Evolutionary conservation across 1,140 invertebrate genomes (phyloP).

Genomic region (Trachelipus rathkii): DNA sequence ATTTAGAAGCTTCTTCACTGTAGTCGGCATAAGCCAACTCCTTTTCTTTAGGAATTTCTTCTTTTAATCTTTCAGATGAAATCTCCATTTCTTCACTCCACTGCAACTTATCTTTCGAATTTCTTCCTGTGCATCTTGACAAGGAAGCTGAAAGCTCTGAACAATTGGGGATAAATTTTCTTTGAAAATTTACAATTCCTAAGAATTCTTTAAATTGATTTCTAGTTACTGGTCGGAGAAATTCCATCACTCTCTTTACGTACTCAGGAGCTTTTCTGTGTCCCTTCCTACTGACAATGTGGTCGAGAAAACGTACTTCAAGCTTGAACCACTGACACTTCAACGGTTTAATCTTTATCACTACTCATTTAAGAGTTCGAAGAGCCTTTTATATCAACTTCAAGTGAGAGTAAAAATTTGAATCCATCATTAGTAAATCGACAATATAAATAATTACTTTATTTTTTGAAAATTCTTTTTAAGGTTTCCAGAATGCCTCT

Average conservation of each 20-base stretch:
- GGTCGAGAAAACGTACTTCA: not conserved
- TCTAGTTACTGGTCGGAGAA: not conserved
- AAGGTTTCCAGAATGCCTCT: too few relatives aligned
- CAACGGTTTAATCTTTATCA: constrained; percentile 19
- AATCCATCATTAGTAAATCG: too few relatives aligned
- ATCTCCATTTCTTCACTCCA: constrained; percentile 9
- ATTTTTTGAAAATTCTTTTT: too few relatives aligned
- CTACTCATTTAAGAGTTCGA: too few relatives aligned
- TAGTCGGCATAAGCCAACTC: constrained; percentile 21
- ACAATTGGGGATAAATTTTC: constrained; percentile 16
- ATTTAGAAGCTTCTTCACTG: constrained; percentile 18
- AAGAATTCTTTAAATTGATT: constrained; percentile 4
- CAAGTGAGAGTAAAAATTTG: too few relatives aligned
- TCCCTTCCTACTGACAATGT: not conserved
- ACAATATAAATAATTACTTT: too few relatives aligned
- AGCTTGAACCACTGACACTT: constrained; percentile 20
- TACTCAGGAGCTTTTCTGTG: constrained; percentile 4
- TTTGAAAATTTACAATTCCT: constrained; percentile 13
- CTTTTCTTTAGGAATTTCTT: not conserved
- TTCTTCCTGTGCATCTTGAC: constrained; percentile 2
- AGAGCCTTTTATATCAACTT: too few relatives aligned
- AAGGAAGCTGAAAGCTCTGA: not conserved
- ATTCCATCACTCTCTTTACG: not conserved
- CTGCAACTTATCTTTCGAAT: not conserved
- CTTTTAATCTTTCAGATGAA: not conserved